Percentiles rank a stretch among this genome's conserved stretches.
Evolutionary conservation across 2,797 vertebrate genomes (phyloP).

Genomic region (Smutsia gigantea): DNA sequence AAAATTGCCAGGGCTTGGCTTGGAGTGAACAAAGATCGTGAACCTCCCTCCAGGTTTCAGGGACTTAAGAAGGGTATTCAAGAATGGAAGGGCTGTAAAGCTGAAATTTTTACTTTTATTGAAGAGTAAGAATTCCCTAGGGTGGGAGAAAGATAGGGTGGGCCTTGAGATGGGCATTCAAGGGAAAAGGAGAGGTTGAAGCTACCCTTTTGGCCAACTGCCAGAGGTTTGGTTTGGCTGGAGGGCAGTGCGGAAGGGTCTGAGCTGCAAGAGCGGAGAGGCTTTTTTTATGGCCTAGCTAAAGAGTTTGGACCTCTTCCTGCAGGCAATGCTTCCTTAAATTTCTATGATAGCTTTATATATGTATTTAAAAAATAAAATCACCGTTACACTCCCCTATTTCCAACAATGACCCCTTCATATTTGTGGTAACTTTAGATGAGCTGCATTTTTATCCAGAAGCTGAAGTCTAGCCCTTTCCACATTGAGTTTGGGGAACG

Average conservation of each 20-base stretch:
- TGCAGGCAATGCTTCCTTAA: conserved; percentile 16
- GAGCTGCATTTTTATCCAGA: background rate
- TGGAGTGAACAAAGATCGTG: background rate
- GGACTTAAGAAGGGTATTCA: background rate
- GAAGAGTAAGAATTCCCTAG: background rate
- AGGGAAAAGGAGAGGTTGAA: background rate
- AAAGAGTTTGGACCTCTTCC: background rate
- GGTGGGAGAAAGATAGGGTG: no score
- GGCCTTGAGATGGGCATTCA: background rate
- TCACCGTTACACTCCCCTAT: background rate
- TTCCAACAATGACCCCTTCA: background rate
- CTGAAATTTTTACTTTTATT: background rate
- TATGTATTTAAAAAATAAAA: conserved; percentile 43
- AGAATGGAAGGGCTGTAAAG: background rate
- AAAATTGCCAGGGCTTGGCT: background rate
- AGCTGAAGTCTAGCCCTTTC: background rate
- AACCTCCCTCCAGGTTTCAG: background rate
- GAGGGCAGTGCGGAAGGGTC: background rate
- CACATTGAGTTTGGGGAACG: background rate
- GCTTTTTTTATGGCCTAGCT: background rate
- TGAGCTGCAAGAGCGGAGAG: background rate
- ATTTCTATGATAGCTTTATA: conserved; percentile 23
- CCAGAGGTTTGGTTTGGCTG: background rate
- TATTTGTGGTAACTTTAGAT: conserved; percentile 15
- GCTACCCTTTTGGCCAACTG: background rate